phyloP scores from a whole-genome alignment of 1,140 invertebrate genomes.

The Drosophila albomicans region DNA sequence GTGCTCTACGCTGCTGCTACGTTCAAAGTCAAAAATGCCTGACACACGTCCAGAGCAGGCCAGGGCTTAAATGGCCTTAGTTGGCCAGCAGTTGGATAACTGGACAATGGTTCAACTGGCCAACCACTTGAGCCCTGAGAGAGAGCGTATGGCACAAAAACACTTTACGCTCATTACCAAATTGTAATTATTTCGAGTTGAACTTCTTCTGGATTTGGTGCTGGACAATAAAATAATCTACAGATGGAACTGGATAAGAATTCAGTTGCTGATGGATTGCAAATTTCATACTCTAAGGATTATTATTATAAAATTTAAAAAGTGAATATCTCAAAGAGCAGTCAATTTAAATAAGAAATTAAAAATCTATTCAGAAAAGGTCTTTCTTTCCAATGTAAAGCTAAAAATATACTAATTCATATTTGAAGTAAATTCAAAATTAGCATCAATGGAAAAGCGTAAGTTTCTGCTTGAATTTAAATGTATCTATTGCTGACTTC shows the following conservation, averaged over 20 bases:
- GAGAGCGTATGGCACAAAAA: neutral
- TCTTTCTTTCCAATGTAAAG: too few species aligned
- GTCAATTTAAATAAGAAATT: too few species aligned
- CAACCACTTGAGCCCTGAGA: slow-evolving; percentile 23
- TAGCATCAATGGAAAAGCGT: too few species aligned
- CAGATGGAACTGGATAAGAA: neutral
- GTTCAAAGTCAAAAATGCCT: slow-evolving; percentile 46
- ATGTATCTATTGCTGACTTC: too few species aligned
- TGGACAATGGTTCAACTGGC: slow-evolving; percentile 17
- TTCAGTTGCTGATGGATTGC: neutral
- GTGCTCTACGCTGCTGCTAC: slow-evolving; percentile 36
- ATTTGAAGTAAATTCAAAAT: too few species aligned
- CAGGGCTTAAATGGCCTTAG: slow-evolving; percentile 56
- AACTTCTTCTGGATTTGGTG: neutral
- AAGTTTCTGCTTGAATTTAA: too few species aligned
- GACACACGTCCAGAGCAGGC: slow-evolving; percentile 64
- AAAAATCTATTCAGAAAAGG: too few species aligned
- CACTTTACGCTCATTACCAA: slow-evolving; percentile 37
- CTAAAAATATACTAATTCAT: too few species aligned
- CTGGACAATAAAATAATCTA: neutral
- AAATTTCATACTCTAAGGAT: neutral
- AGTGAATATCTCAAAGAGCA: neutral
- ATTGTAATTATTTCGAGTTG: slow-evolving; percentile 47
- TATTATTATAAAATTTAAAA: neutral
- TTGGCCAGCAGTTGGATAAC: slow-evolving; percentile 3